Base-by-base conservation (phyloP, 2,113 vertebrate species). In the Dendropsophus ebraccatus region DNA sequence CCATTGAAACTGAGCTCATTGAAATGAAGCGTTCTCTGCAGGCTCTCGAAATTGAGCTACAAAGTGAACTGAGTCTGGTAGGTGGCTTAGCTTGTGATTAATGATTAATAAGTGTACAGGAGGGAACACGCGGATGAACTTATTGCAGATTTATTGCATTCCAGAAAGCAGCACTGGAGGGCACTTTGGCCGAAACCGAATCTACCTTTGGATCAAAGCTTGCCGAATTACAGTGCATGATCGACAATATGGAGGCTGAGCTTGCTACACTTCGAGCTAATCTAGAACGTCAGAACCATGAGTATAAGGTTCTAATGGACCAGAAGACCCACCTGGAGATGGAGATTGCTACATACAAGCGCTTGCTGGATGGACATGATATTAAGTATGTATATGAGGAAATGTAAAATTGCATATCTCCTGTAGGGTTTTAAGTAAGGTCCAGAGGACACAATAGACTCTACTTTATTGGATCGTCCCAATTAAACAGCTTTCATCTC, bases 111-210 rank as follows among this genome's bases (percentile, higher is more conserved):
- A n/a, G n/a, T n/a, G 14, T 67, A 32, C 25, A 32, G 0, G 14
- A 32, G 7, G 62, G 25, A 67, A 7, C 13, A 67, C 1, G 1
- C 17, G 14, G 13, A 32, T 17, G 2, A 62, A 28, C 58, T n/a
- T n/a, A 12, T n/a, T n/a, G 47, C 41, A 19, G 16, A 28, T 49
- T 37, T 47, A 17, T 52, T 70, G 4, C 14, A 16, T 52, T 82
- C 83, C 88, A 95, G 95, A 96, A 94, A 94, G 54, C 75, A 0
- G 81, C 93, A 28, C 87, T 95, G 85, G 94, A 95, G 82, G 80
- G n/a, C 1, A 92, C 92, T 0, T 81, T 96, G 9, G 87, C 58
- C 6, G 95, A 96, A 7, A 95, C 92, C 47, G 88, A 95, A 76
- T 5, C 0, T 0, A 90, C 91, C 1, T 96, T 91, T 74, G 45